phyloP scores from a whole-genome alignment of 2,888 invertebrate species.

The Trichogramma evanescens region DNA sequence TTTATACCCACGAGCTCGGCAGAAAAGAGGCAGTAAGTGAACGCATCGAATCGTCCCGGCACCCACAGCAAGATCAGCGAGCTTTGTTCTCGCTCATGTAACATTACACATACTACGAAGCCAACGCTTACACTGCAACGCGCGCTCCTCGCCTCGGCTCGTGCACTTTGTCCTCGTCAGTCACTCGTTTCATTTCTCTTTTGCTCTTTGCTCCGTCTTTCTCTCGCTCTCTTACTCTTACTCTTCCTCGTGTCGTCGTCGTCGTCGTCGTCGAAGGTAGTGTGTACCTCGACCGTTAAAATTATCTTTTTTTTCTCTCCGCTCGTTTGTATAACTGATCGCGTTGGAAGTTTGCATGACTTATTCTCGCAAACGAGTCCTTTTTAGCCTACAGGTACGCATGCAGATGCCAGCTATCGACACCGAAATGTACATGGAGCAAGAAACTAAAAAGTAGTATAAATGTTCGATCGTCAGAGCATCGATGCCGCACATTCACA shows the following conservation, averaged over 20 bases:
- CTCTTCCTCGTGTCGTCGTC: slow-evolving; percentile 3
- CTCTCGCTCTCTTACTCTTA: slow-evolving; percentile 6
- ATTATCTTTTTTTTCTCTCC: background rate
- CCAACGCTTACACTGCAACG: background rate
- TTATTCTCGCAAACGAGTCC: slow-evolving; percentile 16
- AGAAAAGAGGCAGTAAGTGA: background rate
- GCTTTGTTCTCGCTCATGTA: too few species aligned
- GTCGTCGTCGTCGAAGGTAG: background rate
- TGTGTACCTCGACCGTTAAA: background rate
- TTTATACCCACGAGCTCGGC: background rate
- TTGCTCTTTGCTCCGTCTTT: slow-evolving; percentile 4
- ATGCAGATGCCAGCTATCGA: slow-evolving; percentile 4
- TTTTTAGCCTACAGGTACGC: slow-evolving; percentile 11
- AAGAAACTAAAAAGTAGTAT: too few species aligned
- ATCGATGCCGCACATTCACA: background rate
- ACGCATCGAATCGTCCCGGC: background rate
- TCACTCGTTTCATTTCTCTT: slow-evolving; percentile 3
- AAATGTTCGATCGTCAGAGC: too few species aligned
- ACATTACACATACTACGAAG: too few species aligned
- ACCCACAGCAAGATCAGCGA: background rate
- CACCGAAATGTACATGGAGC: too few species aligned
- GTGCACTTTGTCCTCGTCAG: background rate
- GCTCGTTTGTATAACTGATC: slow-evolving; percentile 23
- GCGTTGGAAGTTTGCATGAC: slow-evolving; percentile 13
- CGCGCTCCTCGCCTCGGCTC: background rate